Evolutionary conservation across 2,113 vertebrate species (phyloP).

Genomic region (Balaenoptera acutorostrata): DNA sequence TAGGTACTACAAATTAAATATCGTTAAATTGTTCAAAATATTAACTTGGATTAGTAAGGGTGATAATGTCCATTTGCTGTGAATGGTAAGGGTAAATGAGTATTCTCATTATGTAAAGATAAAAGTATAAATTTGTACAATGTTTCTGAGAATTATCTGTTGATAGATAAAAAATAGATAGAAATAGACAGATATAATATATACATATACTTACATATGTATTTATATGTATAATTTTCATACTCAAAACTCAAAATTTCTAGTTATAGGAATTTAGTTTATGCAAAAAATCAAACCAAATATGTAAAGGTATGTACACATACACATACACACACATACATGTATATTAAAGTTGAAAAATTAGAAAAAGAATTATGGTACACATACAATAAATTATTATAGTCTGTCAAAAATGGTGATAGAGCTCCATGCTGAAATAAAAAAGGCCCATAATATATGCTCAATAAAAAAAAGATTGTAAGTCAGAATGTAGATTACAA

Average conservation of each 20-base stretch:
- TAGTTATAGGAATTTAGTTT: background rate
- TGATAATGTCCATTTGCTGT: background rate
- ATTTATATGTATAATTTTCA: background rate
- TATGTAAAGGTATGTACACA: background rate
- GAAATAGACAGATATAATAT: background rate
- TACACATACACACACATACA: background rate
- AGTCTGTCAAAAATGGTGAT: background rate
- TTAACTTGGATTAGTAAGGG: background rate
- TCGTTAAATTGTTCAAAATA: background rate
- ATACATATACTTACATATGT: background rate
- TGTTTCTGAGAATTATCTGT: background rate
- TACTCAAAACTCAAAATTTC: background rate
- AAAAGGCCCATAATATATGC: background rate
- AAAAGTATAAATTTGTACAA: background rate
- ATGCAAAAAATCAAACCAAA: background rate
- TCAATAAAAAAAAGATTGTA: background rate
- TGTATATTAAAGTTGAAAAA: background rate
- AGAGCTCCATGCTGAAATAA: background rate
- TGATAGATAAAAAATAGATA: background rate
- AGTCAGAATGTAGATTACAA: background rate
- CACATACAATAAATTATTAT: background rate
- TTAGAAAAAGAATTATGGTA: background rate
- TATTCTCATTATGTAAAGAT: background rate
- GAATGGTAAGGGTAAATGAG: background rate
- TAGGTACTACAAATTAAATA: background rate